phyloP scores from a whole-genome alignment of 2,113 vertebrate genomes.

The Gallinago undulata region DNA sequence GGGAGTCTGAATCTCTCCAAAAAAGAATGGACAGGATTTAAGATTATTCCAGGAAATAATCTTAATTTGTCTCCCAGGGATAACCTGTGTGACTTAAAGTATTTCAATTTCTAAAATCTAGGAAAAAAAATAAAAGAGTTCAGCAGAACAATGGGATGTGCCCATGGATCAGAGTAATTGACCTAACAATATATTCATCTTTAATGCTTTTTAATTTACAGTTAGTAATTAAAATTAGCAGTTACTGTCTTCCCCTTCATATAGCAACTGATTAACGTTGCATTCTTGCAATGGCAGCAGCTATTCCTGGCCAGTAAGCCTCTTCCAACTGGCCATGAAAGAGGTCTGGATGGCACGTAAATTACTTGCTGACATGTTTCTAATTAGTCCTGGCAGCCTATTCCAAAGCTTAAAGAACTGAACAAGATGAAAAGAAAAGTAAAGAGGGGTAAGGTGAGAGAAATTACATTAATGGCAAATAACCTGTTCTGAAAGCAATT shows the following conservation, averaged over 20 bases:
- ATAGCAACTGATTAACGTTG: neutral
- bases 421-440: neutral
- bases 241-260: neutral
- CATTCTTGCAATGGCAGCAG: neutral
- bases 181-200: neutral
- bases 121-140: neutral
- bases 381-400: neutral
- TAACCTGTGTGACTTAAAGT: neutral
- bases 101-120: neutral
- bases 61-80: neutral
- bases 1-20: neutral
- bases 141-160: neutral
- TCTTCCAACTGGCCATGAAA: neutral
- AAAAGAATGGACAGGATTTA: neutral
- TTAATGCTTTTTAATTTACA: neutral
- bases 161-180: neutral
- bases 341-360: neutral
- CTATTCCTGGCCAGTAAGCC: neutral
- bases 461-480: neutral
- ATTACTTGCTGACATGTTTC: neutral
- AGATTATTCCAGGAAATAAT: neutral
- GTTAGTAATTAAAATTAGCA: too few species aligned
- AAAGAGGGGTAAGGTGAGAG: neutral
- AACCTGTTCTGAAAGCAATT: neutral
- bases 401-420: neutral